Evolutionary conservation across 2,888 invertebrate genomes (phyloP).

Genomic region (Mimumesa dahlbomi): DNA sequence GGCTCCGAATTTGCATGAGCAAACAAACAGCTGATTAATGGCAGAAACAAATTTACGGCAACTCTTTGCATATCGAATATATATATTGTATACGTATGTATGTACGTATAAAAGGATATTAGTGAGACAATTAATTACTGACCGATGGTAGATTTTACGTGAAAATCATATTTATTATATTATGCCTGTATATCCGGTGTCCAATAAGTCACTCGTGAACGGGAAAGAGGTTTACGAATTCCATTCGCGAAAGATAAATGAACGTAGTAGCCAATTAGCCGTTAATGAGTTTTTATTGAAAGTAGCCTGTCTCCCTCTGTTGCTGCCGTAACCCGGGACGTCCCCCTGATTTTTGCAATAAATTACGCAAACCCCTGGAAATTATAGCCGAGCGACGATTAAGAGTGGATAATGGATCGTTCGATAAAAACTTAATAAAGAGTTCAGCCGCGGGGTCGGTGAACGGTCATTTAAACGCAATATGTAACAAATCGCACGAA

Average conservation of each 20-base stretch:
- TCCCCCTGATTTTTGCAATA: constrained; percentile 12
- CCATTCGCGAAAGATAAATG: constrained; percentile 7
- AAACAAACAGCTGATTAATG: too few species aligned
- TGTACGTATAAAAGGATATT: too few species aligned
- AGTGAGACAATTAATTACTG: too few species aligned
- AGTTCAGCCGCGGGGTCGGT: constrained; percentile 1
- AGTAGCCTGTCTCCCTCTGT: not conserved
- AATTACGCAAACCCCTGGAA: constrained; percentile 13
- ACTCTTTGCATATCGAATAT: too few species aligned
- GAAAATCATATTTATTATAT: too few species aligned
- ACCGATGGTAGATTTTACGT: too few species aligned
- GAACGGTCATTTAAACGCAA: constrained; percentile 3
- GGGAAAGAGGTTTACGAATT: not conserved
- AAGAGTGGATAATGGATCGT: not conserved
- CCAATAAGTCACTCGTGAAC: constrained; percentile 20
- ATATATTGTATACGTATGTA: too few species aligned
- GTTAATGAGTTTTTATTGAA: constrained; percentile 37
- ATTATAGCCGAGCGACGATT: not conserved
- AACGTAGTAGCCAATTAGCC: constrained; percentile 32
- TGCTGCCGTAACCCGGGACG: constrained; percentile 5
- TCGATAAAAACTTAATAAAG: constrained; percentile 7
- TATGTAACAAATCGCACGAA: constrained; percentile 44
- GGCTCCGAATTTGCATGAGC: too few species aligned
- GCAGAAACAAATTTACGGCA: too few species aligned
- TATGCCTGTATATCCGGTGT: not conserved